Percentiles rank a stretch among this genome's conserved stretches.
These are phyloP conservation scores for Antigone vipio DNA, from an alignment of 2,113 vertebrate species.

Conservation along the genomic window DNA sequence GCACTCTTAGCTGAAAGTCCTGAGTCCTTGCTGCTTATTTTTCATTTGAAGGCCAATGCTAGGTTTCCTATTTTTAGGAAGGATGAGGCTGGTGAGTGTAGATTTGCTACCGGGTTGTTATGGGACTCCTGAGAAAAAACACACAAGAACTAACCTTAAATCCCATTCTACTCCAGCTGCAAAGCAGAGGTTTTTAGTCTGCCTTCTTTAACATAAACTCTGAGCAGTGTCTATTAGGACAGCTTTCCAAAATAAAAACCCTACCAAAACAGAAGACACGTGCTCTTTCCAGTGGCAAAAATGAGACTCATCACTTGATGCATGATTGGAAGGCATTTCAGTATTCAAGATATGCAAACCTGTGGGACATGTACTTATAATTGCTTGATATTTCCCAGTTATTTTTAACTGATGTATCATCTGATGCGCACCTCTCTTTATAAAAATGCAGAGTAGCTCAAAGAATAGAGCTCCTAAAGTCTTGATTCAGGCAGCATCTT, in stretches of 20 bases:
- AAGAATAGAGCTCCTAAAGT: not conserved
- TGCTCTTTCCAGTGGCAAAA: not conserved
- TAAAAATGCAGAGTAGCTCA: not conserved
- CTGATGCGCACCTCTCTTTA: not conserved
- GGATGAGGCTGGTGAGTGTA: not conserved
- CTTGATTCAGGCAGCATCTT: not conserved
- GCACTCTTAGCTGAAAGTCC: not conserved
- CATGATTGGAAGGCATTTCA: not conserved
- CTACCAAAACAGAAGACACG: not conserved
- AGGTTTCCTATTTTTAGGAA: not conserved
- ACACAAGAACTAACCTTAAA: not conserved
- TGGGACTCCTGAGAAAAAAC: not conserved
- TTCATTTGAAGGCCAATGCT: not conserved
- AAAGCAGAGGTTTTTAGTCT: not conserved
- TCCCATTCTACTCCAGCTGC: not conserved
- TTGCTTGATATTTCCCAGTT: not conserved
- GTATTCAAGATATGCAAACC: slow-evolving; percentile 6
- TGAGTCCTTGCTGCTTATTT: not conserved
- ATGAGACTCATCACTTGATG: not conserved
- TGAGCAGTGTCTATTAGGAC: not conserved
- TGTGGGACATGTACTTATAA: not conserved
- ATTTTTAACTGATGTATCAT: slow-evolving; percentile 45
- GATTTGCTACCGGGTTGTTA: not conserved
- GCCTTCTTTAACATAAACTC: not conserved
- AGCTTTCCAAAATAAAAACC: not conserved